phyloP scores from a whole-genome alignment of 1,140 invertebrate genomes.

The Bombus breviceps region DNA sequence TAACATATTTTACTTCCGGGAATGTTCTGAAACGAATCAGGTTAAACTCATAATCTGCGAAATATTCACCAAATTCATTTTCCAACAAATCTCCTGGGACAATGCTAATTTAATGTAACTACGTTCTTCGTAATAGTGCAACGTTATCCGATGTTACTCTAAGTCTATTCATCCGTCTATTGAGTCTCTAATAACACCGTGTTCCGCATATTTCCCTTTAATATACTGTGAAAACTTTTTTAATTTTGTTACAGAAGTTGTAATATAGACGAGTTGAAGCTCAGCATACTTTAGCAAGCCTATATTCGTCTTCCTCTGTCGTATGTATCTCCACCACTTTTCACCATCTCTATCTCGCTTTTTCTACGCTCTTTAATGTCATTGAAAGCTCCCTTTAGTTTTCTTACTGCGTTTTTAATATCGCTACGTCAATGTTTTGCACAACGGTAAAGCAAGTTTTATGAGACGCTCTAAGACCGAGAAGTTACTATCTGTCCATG shows the following conservation, averaged over 20 bases:
- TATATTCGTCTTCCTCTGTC: too few species aligned
- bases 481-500: conserved; percentile 7
- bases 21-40: neutral
- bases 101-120: neutral
- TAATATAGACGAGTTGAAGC: conserved; percentile 14
- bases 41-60: neutral
- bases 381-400: neutral
- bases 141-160: neutral
- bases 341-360: neutral
- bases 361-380: conserved; percentile 18
- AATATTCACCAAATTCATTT: neutral
- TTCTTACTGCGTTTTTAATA: conserved; percentile 16
- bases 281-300: conserved; percentile 27
- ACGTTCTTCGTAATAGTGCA: neutral
- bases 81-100: neutral
- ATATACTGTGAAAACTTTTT: conserved; percentile 41
- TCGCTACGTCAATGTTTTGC: neutral
- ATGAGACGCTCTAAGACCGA: neutral
- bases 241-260: conserved; percentile 28
- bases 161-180: conserved; percentile 3
- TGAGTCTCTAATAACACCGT: neutral
- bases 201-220: conserved; percentile 26
- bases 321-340: neutral
- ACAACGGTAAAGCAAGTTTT: neutral
- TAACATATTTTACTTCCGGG: too few species aligned